Evolutionary conservation across 2,888 invertebrate species (phyloP).

Genomic region (Macaria liturata): DNA sequence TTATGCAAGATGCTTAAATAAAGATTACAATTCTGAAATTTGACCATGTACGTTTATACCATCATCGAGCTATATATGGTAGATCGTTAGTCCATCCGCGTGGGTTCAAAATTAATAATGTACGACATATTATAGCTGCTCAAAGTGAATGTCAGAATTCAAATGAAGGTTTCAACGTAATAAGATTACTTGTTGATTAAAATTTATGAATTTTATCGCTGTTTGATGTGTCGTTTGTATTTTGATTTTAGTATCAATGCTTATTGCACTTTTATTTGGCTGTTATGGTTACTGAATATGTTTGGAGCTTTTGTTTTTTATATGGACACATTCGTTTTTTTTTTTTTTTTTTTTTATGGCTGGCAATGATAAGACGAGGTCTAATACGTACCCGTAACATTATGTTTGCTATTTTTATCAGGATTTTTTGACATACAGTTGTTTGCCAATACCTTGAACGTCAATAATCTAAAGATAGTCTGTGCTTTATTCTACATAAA

Average conservation of each 20-base stretch:
- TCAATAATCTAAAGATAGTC: no score
- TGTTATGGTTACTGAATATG: no score
- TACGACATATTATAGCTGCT: slow-evolving; percentile 24
- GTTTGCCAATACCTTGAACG: no score
- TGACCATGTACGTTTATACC: slow-evolving; percentile 35
- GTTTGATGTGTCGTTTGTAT: slow-evolving; percentile 21
- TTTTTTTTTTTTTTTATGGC: no score
- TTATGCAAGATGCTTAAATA: slow-evolving; percentile 27
- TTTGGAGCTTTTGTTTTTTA: no score
- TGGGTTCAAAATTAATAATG: slow-evolving; percentile 37
- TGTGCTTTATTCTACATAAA: no score
- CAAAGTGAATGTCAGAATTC: slow-evolving; percentile 36
- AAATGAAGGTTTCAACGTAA: slow-evolving; percentile 34
- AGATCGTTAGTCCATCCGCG: slow-evolving; percentile 33
- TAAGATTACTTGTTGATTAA: slow-evolving; percentile 35
- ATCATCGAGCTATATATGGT: slow-evolving; percentile 32
- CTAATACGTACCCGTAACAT: no score
- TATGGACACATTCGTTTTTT: no score
- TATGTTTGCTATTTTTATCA: no score
- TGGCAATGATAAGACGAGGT: no score
- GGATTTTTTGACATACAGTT: no score
- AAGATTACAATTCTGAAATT: slow-evolving; percentile 30
- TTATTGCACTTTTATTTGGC: slow-evolving; percentile 4
- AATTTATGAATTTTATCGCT: slow-evolving; percentile 26
- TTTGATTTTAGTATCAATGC: slow-evolving; percentile 18